A percentile compares a stretch with the other conserved stretches of the same genome.
Conservation (phyloP, 2,797 vertebrate species). For the Anomalospiza imberbis region DNA sequence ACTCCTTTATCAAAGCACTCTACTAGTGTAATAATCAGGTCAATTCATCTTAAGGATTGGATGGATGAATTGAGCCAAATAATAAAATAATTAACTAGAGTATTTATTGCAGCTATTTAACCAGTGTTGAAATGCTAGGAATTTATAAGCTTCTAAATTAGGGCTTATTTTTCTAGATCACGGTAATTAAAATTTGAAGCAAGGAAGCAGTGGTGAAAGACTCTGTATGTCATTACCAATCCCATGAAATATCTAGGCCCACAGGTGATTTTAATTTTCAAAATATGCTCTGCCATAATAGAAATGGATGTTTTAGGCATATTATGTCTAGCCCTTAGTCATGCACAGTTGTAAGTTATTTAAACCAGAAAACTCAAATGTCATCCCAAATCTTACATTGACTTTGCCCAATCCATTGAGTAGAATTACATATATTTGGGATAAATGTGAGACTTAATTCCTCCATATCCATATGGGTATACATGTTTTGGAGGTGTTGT, state of each 20-base stretch:
- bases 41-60: background rate
- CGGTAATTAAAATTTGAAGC: background rate
- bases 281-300: background rate
- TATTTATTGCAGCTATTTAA: background rate
- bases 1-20: background rate
- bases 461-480: background rate
- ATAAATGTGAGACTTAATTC: background rate
- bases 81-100: background rate
- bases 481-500: background rate
- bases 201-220: background rate
- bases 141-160: background rate
- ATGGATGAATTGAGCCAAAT: background rate
- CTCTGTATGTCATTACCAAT: constrained; percentile 61
- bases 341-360: background rate
- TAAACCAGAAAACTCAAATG: background rate
- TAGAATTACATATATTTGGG: background rate
- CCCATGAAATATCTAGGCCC: background rate
- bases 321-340: background rate
- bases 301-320: background rate
- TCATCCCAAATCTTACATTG: background rate
- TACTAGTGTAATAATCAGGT: background rate
- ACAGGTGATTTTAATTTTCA: background rate
- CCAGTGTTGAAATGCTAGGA: background rate
- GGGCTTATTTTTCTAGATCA: background rate
- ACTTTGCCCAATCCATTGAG: background rate